Evolutionary conservation across 2,888 invertebrate genomes (phyloP).

Genomic region (Drosophila rubida): DNA sequence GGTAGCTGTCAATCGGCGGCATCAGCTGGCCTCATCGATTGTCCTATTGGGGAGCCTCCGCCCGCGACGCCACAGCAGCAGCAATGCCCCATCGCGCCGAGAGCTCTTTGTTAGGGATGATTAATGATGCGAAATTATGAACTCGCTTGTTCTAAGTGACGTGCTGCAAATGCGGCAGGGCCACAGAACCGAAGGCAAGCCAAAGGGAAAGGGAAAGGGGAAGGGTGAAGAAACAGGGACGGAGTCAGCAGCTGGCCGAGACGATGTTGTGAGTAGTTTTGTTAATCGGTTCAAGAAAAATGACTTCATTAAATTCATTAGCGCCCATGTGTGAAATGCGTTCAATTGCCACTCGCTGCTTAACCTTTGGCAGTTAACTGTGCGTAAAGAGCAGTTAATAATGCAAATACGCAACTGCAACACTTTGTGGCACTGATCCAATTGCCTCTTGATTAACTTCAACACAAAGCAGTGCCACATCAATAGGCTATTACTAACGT

Average conservation of each 20-base stretch:
- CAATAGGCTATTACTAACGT: no score
- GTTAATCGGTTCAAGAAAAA: constrained; percentile 81
- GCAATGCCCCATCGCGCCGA: constrained; percentile 24
- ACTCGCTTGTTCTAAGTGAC: constrained; percentile 78
- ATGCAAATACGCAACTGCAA: no score
- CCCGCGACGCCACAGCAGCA: neutral
- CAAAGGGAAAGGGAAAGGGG: neutral
- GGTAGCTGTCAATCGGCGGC: constrained; percentile 63
- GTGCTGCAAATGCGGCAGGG: constrained; percentile 38
- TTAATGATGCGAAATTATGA: constrained; percentile 83
- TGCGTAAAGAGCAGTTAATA: no score
- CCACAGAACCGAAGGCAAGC: constrained; percentile 7
- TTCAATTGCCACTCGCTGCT: constrained; percentile 68
- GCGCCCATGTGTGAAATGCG: constrained; percentile 83
- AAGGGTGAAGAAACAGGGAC: neutral
- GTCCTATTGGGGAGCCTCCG: constrained; percentile 14
- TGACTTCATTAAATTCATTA: constrained; percentile 83
- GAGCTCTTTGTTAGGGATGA: constrained; percentile 70
- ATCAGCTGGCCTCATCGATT: constrained; percentile 46
- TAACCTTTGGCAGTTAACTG: constrained; percentile 9
- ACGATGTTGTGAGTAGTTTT: constrained; percentile 65
- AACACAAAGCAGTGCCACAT: no score
- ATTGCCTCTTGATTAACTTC: no score
- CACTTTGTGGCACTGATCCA: no score
- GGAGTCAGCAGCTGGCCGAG: neutral